Evolutionary conservation across 2,113 vertebrate genomes (phyloP), one percentile per base, ranked within the genome.

Genomic region (Malaclemys terrapin): DNA sequence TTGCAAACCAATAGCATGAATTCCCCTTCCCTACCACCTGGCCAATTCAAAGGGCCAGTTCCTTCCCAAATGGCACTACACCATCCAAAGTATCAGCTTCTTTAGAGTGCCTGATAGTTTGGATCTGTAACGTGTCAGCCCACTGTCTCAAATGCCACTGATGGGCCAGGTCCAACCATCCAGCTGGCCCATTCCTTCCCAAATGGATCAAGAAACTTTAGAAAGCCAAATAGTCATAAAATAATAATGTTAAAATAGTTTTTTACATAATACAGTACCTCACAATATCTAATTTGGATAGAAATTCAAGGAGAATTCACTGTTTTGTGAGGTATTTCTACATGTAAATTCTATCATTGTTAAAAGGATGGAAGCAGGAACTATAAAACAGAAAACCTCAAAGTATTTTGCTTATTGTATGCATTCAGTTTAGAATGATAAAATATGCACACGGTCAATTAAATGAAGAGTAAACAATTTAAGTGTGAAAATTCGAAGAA

Each of bases 311-410:
- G 38, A 38, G 14, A 82, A 82, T 38, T 82, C 2, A 75, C 89
- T 84, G 22, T 82, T 95, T 92, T 65, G n/a, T 35, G 35, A 69
- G 35, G 62, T 49, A 85, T 12, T 20, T 79, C 82, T n/a, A 85
- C 42, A 27, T 79, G 1, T 12, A 91, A 81, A 7, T 91, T 94
- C 57, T 72, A 59, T 17, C 2, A 11, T 89, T 88, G 81, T 83
- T 47, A 79, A 38, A 93, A 17, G n/a, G 59, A 38, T 38, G 47
- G 76, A 92, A 94, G 89, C 31, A 95, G n/a, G 50, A 95, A 91
- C 62, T 56, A 42, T 80, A 93, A 85, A 54, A 89, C 50, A 85
- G 53, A 62, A 1, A 45, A 52, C 56, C 78, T 79, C 38, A 54
- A 81, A 89, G 29, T 75, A 75, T 93, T 93, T 96, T 88, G 27